Percentiles rank a stretch among this genome's conserved stretches.
Evolutionary conservation across 2,797 vertebrate species (phyloP).

Genomic region (Coccyzus lansbergi): DNA sequence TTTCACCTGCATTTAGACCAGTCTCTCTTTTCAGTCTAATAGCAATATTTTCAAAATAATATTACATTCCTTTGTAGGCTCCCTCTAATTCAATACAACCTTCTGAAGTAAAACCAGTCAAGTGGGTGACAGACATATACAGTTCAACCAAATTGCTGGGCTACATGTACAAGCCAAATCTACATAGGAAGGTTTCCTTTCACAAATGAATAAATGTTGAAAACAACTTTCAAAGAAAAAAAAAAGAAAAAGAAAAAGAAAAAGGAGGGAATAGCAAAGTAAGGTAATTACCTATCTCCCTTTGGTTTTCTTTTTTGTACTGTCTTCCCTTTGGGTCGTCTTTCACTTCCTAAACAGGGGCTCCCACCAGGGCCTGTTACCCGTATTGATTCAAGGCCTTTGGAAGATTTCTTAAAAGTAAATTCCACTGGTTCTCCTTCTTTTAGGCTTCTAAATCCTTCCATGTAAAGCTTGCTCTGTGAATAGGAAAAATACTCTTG

Average conservation of each 20-base stretch:
- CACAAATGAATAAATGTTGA: background rate
- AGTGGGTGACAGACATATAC: background rate
- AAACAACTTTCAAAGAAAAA: slow-evolving; percentile 6
- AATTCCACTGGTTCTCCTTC: slow-evolving; percentile 89
- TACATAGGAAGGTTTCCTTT: background rate
- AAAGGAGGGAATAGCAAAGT: background rate
- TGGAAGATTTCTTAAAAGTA: slow-evolving; percentile 89
- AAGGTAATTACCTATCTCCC: slow-evolving; percentile 84
- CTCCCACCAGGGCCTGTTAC: slow-evolving; percentile 87
- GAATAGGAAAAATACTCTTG: slow-evolving; percentile 73
- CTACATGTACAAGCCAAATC: background rate
- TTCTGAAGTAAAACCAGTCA: background rate
- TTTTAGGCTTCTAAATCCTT: slow-evolving; percentile 90
- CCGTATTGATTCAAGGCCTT: slow-evolving; percentile 89
- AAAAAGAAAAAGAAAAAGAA: too few species aligned
- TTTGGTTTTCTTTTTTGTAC: slow-evolving; percentile 88
- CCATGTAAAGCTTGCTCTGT: slow-evolving; percentile 90
- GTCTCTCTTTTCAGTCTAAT: background rate
- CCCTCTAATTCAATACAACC: background rate
- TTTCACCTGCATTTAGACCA: background rate
- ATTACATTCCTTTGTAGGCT: background rate
- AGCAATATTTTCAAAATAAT: background rate
- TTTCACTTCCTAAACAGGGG: slow-evolving; percentile 86
- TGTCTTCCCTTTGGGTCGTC: slow-evolving; percentile 88
- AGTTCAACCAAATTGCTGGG: background rate